Percentiles rank a stretch among this genome's conserved stretches.
phyloP scores from a whole-genome alignment of 2,888 invertebrate genomes.

The Cyaniris semiargus region DNA sequence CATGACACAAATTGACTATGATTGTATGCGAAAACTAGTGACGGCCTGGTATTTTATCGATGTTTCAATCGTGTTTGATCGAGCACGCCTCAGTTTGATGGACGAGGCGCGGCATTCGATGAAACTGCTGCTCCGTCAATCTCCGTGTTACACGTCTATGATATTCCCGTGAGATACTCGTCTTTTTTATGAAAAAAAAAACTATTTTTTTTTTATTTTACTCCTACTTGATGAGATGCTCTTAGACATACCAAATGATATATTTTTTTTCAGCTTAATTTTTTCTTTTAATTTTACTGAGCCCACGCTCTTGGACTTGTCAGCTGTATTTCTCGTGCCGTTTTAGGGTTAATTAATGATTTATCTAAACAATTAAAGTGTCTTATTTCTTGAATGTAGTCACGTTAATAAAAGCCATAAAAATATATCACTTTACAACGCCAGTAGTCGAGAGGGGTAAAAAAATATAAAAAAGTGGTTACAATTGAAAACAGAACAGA shows the following conservation, averaged over 20 bases:
- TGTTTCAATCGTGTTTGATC: slow-evolving; percentile 64
- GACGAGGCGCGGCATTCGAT: slow-evolving; percentile 67
- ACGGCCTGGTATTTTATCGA: slow-evolving; percentile 4
- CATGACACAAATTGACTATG: not conserved
- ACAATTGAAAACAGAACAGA: slow-evolving; percentile 51
- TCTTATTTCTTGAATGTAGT: no score
- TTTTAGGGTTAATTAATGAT: not conserved
- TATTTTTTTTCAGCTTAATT: no score
- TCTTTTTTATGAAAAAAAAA: not conserved
- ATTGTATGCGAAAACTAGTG: slow-evolving; percentile 23
- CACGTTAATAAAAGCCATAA: not conserved
- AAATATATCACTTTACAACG: slow-evolving; percentile 33
- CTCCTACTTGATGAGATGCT: not conserved
- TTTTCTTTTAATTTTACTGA: no score
- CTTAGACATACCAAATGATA: not conserved
- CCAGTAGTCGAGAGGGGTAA: slow-evolving; percentile 40
- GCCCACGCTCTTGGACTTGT: not conserved
- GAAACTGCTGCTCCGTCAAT: slow-evolving; percentile 58
- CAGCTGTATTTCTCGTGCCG: not conserved
- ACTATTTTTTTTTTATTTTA: not conserved
- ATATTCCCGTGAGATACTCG: slow-evolving; percentile 38
- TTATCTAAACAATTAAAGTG: not conserved
- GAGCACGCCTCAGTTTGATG: slow-evolving; percentile 66
- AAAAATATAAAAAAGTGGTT: slow-evolving; percentile 44
- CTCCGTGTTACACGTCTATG: slow-evolving; percentile 47